Conservation (phyloP, 2,888 invertebrate genomes). For the Zootermopsis nevadensis region DNA sequence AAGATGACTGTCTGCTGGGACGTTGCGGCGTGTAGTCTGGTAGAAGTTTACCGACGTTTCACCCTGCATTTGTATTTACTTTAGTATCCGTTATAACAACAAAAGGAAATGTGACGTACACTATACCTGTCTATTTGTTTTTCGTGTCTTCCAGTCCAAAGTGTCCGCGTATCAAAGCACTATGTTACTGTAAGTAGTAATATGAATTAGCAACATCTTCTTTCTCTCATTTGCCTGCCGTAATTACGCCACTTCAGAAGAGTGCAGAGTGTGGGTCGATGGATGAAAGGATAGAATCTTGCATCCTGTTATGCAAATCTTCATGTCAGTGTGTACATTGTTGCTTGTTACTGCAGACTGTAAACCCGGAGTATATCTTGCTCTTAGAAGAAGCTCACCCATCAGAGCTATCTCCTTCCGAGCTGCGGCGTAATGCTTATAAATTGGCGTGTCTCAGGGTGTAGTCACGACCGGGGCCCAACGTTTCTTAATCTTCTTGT, state of each 20-base stretch:
- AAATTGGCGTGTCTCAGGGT: too few species aligned
- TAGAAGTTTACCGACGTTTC: too few species aligned
- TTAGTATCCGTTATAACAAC: too few species aligned
- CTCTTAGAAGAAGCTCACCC: background rate
- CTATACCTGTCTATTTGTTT: too few species aligned
- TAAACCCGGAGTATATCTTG: background rate
- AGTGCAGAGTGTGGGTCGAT: background rate
- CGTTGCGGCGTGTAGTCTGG: too few species aligned
- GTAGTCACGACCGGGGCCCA: too few species aligned
- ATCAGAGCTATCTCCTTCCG: background rate
- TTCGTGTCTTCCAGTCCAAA: too few species aligned
- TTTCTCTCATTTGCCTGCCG: background rate
- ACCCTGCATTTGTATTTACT: too few species aligned
- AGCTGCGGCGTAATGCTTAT: background rate
- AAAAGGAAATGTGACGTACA: too few species aligned
- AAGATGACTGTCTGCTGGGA: too few species aligned
- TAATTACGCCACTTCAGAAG: constrained; percentile 12
- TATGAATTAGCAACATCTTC: background rate
- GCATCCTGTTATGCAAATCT: background rate
- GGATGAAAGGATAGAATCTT: background rate
- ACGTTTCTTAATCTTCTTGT: too few species aligned
- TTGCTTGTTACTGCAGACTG: background rate
- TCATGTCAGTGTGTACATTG: background rate
- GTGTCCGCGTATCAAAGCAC: background rate
- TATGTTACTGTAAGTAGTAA: background rate